Base-by-base conservation (phyloP, 2,113 vertebrate genomes). In the Podilymbus podiceps region DNA sequence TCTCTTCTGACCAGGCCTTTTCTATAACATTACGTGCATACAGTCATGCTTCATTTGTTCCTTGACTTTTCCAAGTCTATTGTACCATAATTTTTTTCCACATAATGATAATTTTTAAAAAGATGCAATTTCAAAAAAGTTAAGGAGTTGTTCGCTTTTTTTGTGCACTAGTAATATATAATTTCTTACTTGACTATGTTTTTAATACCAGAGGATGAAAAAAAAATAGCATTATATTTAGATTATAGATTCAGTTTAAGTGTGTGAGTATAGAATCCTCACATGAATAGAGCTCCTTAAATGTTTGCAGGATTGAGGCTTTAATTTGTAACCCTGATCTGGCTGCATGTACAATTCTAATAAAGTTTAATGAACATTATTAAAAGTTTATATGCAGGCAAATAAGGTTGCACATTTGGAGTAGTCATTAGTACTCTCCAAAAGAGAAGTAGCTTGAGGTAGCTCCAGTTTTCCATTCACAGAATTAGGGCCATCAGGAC, bases 351-450 rank as follows among this genome's bases (percentile, higher is more conserved):
- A 94, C 94, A 96, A 93, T 95, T 94, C 94, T 95, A 97, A 89
- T 97, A 97, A 97, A 97, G 88, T 97, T 97, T 97, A 97, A 97
- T 96, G 95, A 96, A 97, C 85, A 89, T 96, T 97, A 97, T 97
- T 97, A 97, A 96, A 97, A 96, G 79, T 97, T 96, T 97, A 97
- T 96, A 93, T 90, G 95, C 90, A 97, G 83, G 76, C 76, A 97
- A 95, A 94, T 93, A 87, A 79, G 79, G 89, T 96, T 95, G 85
- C 62, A 78, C 83, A 27, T 91, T 96, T 91, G 69, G 56, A 87
- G 83, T 50, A 94, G 94, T 90, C 93, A 68, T 96, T 96, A 92
- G 49, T 93, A 55, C 76, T 64, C 50, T 90, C 82, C 79, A 66
- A 58, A 96, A 92, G 56, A 84, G 80, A 75, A 89, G 86, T 67